A percentile compares a stretch with the other conserved stretches of the same genome.
These are phyloP conservation scores for Sialis lutaria DNA, from an alignment of 2,888 invertebrate species.

Conservation along the genomic window DNA sequence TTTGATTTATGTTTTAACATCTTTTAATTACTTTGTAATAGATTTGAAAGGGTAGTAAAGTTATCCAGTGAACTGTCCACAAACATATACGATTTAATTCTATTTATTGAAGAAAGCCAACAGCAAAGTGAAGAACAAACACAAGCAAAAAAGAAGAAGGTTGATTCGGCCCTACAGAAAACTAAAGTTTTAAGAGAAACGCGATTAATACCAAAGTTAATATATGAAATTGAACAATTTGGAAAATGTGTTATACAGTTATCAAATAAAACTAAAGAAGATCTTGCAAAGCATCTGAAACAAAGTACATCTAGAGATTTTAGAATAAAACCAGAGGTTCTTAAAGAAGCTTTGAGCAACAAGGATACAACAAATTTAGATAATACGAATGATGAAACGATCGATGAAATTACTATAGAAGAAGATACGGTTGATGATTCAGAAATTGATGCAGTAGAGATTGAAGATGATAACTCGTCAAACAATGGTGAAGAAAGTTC, in stretches of 20 bases:
- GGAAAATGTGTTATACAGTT: constrained; percentile 36
- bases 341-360: constrained; percentile 33
- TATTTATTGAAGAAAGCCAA: constrained; percentile 35
- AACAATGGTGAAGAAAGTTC: not conserved
- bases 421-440: constrained; percentile 1
- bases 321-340: constrained; percentile 32
- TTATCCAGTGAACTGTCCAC: constrained; percentile 39
- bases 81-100: constrained; percentile 36
- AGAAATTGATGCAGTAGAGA: not conserved
- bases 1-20: not conserved
- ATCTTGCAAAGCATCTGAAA: constrained; percentile 34
- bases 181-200: constrained; percentile 40
- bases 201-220: constrained; percentile 42
- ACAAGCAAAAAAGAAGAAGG: constrained; percentile 17
- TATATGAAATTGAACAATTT: constrained; percentile 46
- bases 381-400: constrained; percentile 4
- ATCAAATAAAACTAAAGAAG: constrained; percentile 39
- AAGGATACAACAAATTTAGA: constrained; percentile 7
- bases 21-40: constrained; percentile 14
- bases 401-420: constrained; percentile 2
- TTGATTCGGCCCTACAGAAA: constrained; percentile 18
- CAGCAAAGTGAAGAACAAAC: constrained; percentile 16
- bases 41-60: constrained; percentile 37
- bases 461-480: not conserved
- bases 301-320: constrained; percentile 47